Conservation (phyloP, 2,888 invertebrate genomes). For the Hypolimnas misippus region DNA sequence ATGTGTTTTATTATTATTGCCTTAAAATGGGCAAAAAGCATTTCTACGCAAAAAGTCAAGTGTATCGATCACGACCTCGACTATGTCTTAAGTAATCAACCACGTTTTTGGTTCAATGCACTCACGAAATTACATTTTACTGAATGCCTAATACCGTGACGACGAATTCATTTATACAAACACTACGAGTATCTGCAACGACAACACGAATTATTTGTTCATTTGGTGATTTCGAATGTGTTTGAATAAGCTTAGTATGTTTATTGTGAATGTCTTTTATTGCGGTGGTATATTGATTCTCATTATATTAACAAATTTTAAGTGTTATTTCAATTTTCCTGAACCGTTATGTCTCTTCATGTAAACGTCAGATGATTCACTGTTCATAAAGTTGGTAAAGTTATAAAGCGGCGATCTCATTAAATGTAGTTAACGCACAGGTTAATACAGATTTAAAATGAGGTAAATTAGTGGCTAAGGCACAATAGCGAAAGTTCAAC, state of each 20-base stretch:
- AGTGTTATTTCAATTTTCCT: not conserved
- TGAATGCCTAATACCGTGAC: slow-evolving; percentile 68
- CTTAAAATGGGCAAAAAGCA: slow-evolving; percentile 63
- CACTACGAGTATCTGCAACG: slow-evolving; percentile 57
- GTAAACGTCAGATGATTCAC: too few species aligned
- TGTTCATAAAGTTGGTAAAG: not conserved
- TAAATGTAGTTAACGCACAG: slow-evolving; percentile 1
- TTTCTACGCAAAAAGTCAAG: slow-evolving; percentile 40
- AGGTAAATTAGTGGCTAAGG: slow-evolving; percentile 34
- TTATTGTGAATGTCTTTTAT: slow-evolving; percentile 12
- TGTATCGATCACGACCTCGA: slow-evolving; percentile 66
- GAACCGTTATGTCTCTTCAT: too few species aligned
- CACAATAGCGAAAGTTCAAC: slow-evolving; percentile 63
- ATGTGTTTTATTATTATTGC: slow-evolving; percentile 64
- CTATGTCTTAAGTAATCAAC: slow-evolving; percentile 75
- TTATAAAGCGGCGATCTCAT: not conserved
- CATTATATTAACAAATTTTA: slow-evolving; percentile 3
- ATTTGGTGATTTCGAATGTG: slow-evolving; percentile 19
- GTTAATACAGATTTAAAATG: slow-evolving; percentile 18
- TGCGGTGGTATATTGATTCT: slow-evolving; percentile 12
- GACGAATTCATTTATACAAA: slow-evolving; percentile 68
- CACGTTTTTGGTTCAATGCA: slow-evolving; percentile 82
- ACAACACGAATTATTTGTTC: slow-evolving; percentile 53
- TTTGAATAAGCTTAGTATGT: slow-evolving; percentile 9
- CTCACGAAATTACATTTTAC: slow-evolving; percentile 75